Evolutionary conservation across 35 echinoderm and acorn worm genomes (phyloP).

Genomic region (Eucidaris tribuloides): DNA sequence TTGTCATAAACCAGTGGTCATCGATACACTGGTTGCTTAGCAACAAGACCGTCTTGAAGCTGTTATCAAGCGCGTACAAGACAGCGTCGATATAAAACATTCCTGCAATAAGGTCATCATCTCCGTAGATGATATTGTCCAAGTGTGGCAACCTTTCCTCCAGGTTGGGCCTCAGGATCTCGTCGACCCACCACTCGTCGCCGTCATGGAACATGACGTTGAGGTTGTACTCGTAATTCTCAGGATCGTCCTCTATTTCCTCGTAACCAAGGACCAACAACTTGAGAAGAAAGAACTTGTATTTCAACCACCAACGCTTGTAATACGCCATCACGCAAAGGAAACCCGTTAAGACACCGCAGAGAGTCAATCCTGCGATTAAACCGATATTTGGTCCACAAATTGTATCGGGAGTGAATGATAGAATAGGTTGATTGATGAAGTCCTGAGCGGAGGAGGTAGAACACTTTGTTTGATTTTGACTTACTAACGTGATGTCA

Average conservation of each 20-base stretch:
- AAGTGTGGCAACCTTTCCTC: constrained; percentile 1
- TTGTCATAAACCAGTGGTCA: constrained; percentile 2
- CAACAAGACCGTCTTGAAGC: not conserved
- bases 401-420: not conserved
- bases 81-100: not conserved
- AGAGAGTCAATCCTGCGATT: not conserved
- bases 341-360: not conserved
- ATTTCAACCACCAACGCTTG: constrained; percentile 9
- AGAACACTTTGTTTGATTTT: not conserved
- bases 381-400: not conserved
- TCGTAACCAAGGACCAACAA: not conserved
- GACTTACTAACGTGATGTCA: not conserved
- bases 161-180: not conserved
- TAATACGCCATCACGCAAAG: not conserved
- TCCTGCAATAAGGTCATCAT: not conserved
- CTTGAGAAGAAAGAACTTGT: not conserved
- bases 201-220: constrained; percentile 14
- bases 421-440: not conserved
- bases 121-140: not conserved
- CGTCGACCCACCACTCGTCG: not conserved
- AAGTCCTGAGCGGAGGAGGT: not conserved
- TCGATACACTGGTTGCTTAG: not conserved
- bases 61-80: not conserved
- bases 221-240: not conserved
- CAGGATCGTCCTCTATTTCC: not conserved